Evolutionary conservation across 1,140 invertebrate genomes (phyloP), one percentile per base, ranked within the genome.

Genomic region (Drosophila subpulchrella): DNA sequence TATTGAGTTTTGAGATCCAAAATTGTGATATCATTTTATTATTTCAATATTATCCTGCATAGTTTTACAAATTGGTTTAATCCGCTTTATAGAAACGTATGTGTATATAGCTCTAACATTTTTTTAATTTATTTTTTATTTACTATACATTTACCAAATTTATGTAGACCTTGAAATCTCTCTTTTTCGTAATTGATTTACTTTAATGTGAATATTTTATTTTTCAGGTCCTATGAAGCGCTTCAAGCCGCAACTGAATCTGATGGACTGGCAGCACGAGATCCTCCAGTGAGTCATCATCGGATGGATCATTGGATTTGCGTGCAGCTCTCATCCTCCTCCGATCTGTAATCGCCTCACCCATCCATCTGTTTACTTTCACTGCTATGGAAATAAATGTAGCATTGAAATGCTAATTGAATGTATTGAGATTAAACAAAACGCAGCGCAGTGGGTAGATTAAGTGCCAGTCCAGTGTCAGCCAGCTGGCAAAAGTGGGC

Each of bases 211-310:
- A 38, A 24, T 38, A 11, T 55, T 30, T 73, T 68, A 51, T 30
- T 30, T 84, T 85, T 13, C 63, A 92, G 91, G 67, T 76, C 91
- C 91, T 11, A 24, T 91, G 24, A 92, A 92, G 66, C 85, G 91
- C 24, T 92, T 84, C 32, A 92, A 92, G 61, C 92, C 92, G 4
- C 76, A 90, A 54, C 42, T 92, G 32, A 91, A 65, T 39, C 47
- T 90, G 47, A 88, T 91, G 34, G 91, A 92, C 81, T 92, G 91
- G 84, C 79, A 90, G 47, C 78, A 91, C 73, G 76, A 81, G 47
- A 79, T 90, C 41, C 77, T 91, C 63, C 63, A 68, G 46, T 91
- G 84, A 67, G 41, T 62, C 59, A 63, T 17, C 50, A 15, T 5
- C 7, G 32, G 32, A 27, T 27, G 27, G 24, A 34, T 56, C 61